Evolutionary conservation across 2,888 invertebrate genomes (phyloP).

Genomic region (Ormia ochracea): DNA sequence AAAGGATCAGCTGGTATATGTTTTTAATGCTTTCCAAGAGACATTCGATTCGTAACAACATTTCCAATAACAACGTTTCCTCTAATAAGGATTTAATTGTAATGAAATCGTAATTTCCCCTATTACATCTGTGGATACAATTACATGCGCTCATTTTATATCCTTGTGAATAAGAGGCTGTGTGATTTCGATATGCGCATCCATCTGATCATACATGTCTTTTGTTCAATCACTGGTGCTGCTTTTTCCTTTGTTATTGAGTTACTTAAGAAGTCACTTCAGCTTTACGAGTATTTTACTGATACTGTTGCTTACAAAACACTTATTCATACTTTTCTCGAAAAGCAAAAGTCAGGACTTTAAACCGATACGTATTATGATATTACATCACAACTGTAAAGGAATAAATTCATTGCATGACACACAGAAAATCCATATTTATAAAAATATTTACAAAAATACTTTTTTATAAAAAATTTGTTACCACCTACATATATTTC

Average conservation of each 20-base stretch:
- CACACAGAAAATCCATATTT: no score
- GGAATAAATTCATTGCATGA: background rate
- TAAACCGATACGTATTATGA: background rate
- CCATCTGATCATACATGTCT: slow-evolving; percentile 15
- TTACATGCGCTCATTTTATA: background rate
- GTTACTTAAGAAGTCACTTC: slow-evolving; percentile 33
- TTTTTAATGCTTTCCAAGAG: no score
- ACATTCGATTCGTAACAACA: no score
- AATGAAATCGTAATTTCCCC: background rate
- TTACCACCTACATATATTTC: no score
- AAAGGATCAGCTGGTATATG: no score
- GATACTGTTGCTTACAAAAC: slow-evolving; percentile 52
- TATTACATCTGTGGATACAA: background rate
- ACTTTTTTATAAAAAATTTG: no score
- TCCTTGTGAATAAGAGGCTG: background rate
- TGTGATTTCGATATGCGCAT: background rate
- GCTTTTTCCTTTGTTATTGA: slow-evolving; percentile 11
- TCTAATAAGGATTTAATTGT: no score
- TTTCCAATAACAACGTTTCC: no score
- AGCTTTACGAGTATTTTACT: slow-evolving; percentile 25
- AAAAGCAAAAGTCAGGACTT: background rate
- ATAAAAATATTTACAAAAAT: no score
- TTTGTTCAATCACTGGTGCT: slow-evolving; percentile 20
- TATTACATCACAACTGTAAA: background rate
- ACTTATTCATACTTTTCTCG: slow-evolving; percentile 40